phyloP scores from a whole-genome alignment of 2,113 vertebrate species.

The Mola mola region DNA sequence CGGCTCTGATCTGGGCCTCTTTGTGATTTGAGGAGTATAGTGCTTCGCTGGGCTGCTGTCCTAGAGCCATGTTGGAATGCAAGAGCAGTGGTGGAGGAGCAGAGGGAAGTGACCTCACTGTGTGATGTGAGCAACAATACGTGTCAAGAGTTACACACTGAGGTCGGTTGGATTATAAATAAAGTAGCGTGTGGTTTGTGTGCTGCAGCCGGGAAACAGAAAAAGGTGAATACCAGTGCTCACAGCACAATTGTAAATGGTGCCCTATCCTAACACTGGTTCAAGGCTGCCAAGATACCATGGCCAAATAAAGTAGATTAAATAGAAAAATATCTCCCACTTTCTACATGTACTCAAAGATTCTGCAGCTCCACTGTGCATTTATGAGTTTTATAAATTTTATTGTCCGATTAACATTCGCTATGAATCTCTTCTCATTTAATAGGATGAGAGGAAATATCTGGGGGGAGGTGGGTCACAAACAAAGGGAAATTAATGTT shows the following conservation, averaged over 20 bases:
- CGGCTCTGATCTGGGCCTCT: slow-evolving; percentile 79
- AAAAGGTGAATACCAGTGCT: slow-evolving; percentile 78
- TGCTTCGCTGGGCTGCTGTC: slow-evolving; percentile 80
- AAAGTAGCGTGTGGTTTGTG: slow-evolving; percentile 76
- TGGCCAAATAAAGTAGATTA: slow-evolving; percentile 54
- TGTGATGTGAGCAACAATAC: slow-evolving; percentile 77
- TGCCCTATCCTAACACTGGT: slow-evolving; percentile 72
- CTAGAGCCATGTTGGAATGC: slow-evolving; percentile 84
- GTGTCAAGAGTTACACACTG: slow-evolving; percentile 75
- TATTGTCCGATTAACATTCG: not conserved
- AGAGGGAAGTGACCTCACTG: slow-evolving; percentile 78
- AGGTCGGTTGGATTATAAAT: slow-evolving; percentile 84
- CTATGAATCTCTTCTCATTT: not conserved
- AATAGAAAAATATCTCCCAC: slow-evolving; percentile 16
- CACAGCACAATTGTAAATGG: slow-evolving; percentile 70
- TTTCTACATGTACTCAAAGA: slow-evolving; percentile 29
- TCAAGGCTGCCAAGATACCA: slow-evolving; percentile 73
- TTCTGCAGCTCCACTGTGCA: slow-evolving; percentile 15
- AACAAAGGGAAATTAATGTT: not conserved
- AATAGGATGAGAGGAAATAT: not conserved
- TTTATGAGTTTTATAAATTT: slow-evolving; percentile 19
- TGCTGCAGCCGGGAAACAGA: slow-evolving; percentile 69
- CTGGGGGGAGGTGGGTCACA: not conserved
- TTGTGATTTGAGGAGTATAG: slow-evolving; percentile 77
- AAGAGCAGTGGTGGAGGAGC: slow-evolving; percentile 74